Base-by-base conservation (phyloP, 92 coral and sea anemone species). In the Epizoanthus illoricatus region DNA sequence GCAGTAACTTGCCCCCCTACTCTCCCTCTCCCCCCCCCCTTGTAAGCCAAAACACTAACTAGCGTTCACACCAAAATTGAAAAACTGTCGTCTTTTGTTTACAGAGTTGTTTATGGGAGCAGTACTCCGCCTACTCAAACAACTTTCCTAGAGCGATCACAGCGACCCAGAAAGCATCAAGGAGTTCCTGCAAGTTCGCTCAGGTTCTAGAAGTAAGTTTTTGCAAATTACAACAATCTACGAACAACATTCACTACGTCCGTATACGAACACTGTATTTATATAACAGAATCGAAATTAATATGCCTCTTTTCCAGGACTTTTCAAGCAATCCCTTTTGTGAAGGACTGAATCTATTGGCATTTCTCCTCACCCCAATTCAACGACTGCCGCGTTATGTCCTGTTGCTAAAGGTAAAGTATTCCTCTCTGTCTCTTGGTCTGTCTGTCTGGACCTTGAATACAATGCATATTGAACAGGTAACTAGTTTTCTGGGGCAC, bases 81-180 rank as follows among this genome's bases (percentile, higher is more conserved):
- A n/a, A n/a, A n/a, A n/a, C 24, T 74, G 18, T 73, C n/a, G 20
- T 62, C 47, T 68, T 33, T n/a, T 62, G 19, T 75, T 17, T 24
- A 2, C 69, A 88, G 91, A 72, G 76, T 16, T 69, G 85, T 70
- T 78, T 87, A 10, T 45, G 80, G 69, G 84, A 76, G 12, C 81
- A 84, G 18, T 89, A 89, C 24, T 89, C 92, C 5, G 80, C 82
- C 0, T 89, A 74, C 57, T 85, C 86, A n/a, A 89, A 89, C 74
- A 89, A 89, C 41, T 89, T 89, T 17, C 92, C 92, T 17, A 85
- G 85, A 89, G 92, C 92, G 42, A 89, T 89, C 67, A 79, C 84
- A 7, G 67, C 89, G 4, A 85, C 80, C 61, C 84, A 86, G 73
- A 85, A 80, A 74, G 87, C 87, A 19, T n/a, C 57, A 33, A 74